phyloP scores from a whole-genome alignment of 2,888 invertebrate species.

The Orchestes rusci region DNA sequence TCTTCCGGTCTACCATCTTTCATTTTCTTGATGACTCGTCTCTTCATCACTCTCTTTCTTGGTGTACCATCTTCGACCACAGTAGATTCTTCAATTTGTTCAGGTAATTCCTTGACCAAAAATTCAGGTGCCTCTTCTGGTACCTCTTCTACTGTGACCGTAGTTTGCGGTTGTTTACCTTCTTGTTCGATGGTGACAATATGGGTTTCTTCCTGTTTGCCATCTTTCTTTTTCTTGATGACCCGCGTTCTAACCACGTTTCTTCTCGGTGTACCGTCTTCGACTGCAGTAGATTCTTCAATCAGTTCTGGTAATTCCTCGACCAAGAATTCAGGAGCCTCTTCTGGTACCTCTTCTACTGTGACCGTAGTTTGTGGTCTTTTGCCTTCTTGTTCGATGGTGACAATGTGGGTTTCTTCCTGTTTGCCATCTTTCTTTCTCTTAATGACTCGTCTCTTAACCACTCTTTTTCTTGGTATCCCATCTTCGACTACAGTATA shows the following conservation, averaged over 20 bases:
- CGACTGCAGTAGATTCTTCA: constrained; percentile 37
- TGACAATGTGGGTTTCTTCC: constrained; percentile 43
- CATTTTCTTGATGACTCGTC: constrained; percentile 45
- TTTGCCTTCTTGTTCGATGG: constrained; percentile 46
- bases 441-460: constrained; percentile 43
- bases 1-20: constrained; percentile 44
- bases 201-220: constrained; percentile 31
- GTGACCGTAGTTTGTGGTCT: constrained; percentile 33
- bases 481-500: constrained; percentile 39
- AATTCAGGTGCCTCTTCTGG: constrained; percentile 26
- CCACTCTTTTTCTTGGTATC: constrained; percentile 31
- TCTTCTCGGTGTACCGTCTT: constrained; percentile 37
- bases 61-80: constrained; percentile 21
- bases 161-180: constrained; percentile 35
- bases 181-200: constrained; percentile 34
- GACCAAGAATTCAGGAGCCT: constrained; percentile 27
- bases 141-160: constrained; percentile 32
- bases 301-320: constrained; percentile 36
- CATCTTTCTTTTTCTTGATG: constrained; percentile 33
- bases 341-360: constrained; percentile 19
- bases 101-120: constrained; percentile 27
- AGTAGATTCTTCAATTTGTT: constrained; percentile 24
- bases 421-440: constrained; percentile 39
- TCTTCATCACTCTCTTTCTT: constrained; percentile 37
- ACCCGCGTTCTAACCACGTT: constrained; percentile 33